Evolutionary conservation across 2,797 vertebrate genomes (phyloP).

Genomic region (Emydoidea blandingii): DNA sequence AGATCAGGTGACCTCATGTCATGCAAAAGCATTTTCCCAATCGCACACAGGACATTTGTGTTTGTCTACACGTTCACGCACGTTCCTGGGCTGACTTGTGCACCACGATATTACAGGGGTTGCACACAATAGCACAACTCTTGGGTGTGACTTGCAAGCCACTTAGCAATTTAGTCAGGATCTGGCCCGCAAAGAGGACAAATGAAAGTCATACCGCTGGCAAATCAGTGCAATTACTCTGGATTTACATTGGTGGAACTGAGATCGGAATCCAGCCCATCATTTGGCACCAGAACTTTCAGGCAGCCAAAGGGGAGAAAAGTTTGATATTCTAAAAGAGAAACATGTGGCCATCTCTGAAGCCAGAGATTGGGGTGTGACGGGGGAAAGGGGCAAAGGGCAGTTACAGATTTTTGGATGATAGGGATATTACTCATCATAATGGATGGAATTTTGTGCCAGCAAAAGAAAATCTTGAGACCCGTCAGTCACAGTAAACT

Average conservation of each 20-base stretch:
- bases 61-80: not conserved
- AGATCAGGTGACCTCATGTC: not conserved
- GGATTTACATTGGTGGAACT: accelerated
- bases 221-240: not conserved
- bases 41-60: not conserved
- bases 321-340: not conserved
- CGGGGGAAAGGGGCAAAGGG: conserved; percentile 60
- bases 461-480: conserved; percentile 40
- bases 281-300: accelerated
- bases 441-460: conserved; percentile 21
- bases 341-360: not conserved
- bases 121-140: no score
- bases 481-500: not conserved
- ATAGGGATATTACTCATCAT: not conserved
- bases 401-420: conserved; percentile 47
- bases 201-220: not conserved
- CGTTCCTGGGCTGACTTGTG: not conserved
- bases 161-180: not conserved
- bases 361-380: conserved; percentile 27
- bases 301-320: not conserved
- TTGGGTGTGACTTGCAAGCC: accelerated
- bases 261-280: not conserved
- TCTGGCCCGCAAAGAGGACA: not conserved
- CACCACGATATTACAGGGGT: not conserved
- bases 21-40: not conserved